Conservation (phyloP, 1,140 invertebrate species). For the Hyphantria cunea region DNA sequence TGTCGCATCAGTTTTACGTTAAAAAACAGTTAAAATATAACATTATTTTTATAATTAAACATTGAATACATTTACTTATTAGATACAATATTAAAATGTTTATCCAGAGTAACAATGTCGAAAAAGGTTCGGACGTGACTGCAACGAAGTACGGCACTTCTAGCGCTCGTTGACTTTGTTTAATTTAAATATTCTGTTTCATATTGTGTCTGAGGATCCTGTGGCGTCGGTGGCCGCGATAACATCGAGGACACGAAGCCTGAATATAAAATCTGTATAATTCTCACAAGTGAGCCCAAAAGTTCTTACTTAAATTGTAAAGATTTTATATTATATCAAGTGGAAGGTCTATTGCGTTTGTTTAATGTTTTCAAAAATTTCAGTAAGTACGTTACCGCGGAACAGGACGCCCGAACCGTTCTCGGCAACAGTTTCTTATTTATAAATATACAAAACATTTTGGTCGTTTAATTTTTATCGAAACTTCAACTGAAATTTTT, state of each 20-base stretch:
- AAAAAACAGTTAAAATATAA: slow-evolving; percentile 66
- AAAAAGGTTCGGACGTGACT: slow-evolving; percentile 33
- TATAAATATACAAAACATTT: slow-evolving; percentile 49
- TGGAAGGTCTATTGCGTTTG: slow-evolving; percentile 8
- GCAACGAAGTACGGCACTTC: slow-evolving; percentile 9
- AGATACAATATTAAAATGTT: slow-evolving; percentile 47
- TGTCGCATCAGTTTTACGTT: slow-evolving; percentile 40
- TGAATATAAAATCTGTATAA: slow-evolving; percentile 54
- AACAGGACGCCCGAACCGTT: slow-evolving; percentile 10
- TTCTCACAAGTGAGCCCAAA: slow-evolving; percentile 67
- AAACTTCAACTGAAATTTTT: slow-evolving; percentile 17
- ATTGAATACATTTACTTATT: slow-evolving; percentile 56
- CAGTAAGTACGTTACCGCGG: too few species aligned
- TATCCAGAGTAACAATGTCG: slow-evolving; percentile 54
- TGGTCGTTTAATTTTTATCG: slow-evolving; percentile 43
- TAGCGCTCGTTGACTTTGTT: too few species aligned
- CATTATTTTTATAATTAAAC: slow-evolving; percentile 52
- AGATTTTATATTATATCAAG: slow-evolving; percentile 48
- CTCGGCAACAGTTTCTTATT: slow-evolving; percentile 32
- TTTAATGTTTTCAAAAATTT: slow-evolving; percentile 14
- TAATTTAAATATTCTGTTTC: background rate
- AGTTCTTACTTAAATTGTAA: slow-evolving; percentile 41
- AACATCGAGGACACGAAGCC: slow-evolving; percentile 35
- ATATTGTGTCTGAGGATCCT: slow-evolving; percentile 42
- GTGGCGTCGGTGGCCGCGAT: slow-evolving; percentile 34